Conservation (phyloP, 37 sponge, comb jelly and placozoan species). For the Axinella damicornis region DNA sequence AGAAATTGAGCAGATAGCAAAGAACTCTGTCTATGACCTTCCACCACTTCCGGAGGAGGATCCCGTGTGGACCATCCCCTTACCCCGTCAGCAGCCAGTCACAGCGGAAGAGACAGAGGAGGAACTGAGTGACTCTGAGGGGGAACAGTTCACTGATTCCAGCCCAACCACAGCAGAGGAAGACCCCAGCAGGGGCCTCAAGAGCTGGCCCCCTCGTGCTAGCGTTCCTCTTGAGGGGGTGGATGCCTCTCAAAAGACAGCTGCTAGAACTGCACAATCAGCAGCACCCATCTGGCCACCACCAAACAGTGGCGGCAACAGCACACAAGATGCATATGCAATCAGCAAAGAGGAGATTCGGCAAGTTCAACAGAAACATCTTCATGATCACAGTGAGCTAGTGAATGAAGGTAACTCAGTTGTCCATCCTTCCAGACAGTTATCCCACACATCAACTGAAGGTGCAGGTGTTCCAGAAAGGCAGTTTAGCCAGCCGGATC, state of each 20-base stretch:
- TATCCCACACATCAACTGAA: no score
- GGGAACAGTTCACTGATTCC: neutral
- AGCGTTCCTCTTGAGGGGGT: neutral
- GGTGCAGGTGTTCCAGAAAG: no score
- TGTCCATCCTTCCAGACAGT: no score
- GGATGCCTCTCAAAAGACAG: no score
- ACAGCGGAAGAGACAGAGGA: neutral
- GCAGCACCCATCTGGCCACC: no score
- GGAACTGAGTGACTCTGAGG: neutral
- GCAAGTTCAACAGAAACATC: slow-evolving; percentile 25
- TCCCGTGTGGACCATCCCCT: slow-evolving; percentile 9
- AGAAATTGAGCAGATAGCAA: slow-evolving; percentile 10
- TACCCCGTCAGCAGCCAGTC: neutral
- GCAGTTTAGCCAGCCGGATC: no score
- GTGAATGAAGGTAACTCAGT: neutral
- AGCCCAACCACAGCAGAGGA: neutral
- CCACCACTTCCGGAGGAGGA: slow-evolving; percentile 4
- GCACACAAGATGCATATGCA: neutral
- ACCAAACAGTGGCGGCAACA: no score
- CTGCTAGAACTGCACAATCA: no score
- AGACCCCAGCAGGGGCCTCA: neutral
- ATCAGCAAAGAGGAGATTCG: slow-evolving; percentile 20
- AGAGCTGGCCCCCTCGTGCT: slow-evolving; percentile 57
- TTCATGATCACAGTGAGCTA: neutral
- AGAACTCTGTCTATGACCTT: neutral